phyloP scores from a whole-genome alignment of 1,140 invertebrate genomes.

The Oedothorax gibbosus region DNA sequence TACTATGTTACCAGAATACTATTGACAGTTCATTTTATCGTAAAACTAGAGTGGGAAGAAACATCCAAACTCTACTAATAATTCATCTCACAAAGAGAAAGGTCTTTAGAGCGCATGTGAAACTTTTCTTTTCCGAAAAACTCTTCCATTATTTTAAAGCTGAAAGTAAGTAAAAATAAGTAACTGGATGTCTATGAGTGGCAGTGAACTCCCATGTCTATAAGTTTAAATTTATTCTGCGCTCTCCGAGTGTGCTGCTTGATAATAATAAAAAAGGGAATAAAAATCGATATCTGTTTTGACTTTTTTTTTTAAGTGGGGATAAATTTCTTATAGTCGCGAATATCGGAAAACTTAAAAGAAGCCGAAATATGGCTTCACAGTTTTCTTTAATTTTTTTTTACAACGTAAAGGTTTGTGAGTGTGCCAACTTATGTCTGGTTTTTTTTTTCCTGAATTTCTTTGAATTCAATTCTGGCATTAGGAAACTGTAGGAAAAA shows the following conservation, averaged over 20 bases:
- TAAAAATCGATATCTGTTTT: constrained; percentile 54
- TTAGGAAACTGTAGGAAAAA: constrained; percentile 21
- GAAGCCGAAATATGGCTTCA: constrained; percentile 47
- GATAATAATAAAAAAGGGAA: constrained; percentile 20
- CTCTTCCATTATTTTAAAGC: too few relatives aligned
- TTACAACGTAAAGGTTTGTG: constrained; percentile 15
- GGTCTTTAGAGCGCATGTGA: too few relatives aligned
- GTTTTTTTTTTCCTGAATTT: constrained; percentile 23
- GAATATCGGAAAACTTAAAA: constrained; percentile 53
- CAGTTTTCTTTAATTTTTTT: constrained; percentile 48
- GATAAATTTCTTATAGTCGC: constrained; percentile 59
- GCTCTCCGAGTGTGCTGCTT: constrained; percentile 21
- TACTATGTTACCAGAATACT: too few relatives aligned
- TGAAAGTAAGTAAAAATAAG: constrained; percentile 27
- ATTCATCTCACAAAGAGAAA: too few relatives aligned
- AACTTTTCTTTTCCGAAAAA: too few relatives aligned
- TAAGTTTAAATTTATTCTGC: constrained; percentile 54
- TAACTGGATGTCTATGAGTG: constrained; percentile 11
- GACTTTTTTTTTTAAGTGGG: constrained; percentile 58
- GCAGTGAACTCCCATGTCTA: constrained; percentile 18
- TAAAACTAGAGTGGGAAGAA: too few relatives aligned
- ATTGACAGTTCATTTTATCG: too few relatives aligned
- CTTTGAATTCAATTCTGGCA: constrained; percentile 43
- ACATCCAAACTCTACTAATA: too few relatives aligned
- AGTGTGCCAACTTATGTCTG: constrained; percentile 36